Conservation (phyloP, 2,113 vertebrate species). For the Lophochroa leadbeateri region DNA sequence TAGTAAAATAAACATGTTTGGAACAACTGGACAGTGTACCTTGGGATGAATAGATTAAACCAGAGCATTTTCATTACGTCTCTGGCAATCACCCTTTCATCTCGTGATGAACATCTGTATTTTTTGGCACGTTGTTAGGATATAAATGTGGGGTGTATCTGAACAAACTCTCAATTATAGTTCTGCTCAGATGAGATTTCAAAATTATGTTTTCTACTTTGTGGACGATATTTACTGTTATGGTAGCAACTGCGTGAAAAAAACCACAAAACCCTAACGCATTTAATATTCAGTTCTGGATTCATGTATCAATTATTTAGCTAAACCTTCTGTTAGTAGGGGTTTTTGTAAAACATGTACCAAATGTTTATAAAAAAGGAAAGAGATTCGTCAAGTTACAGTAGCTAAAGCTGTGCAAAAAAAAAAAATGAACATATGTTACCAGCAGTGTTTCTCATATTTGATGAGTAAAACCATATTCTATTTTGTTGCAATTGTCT, state of each 20-base stretch:
- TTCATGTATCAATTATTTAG: slow-evolving; percentile 52
- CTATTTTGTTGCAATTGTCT: slow-evolving; percentile 34
- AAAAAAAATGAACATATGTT: slow-evolving; percentile 46
- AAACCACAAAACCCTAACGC: not conserved
- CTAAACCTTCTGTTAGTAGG: slow-evolving; percentile 45
- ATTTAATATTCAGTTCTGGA: slow-evolving; percentile 50
- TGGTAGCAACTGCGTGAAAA: not conserved
- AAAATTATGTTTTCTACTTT: slow-evolving; percentile 29
- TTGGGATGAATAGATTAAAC: slow-evolving; percentile 32
- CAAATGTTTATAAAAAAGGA: slow-evolving; percentile 56
- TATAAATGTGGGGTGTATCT: not conserved
- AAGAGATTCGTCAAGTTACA: not conserved
- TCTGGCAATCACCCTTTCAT: slow-evolving; percentile 1
- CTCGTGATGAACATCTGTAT: slow-evolving; percentile 35
- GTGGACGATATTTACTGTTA: not conserved
- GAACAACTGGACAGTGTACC: slow-evolving; percentile 16
- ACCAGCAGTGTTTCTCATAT: slow-evolving; percentile 13
- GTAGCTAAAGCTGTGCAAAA: slow-evolving; percentile 30
- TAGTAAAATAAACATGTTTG: not conserved
- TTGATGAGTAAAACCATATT: slow-evolving; percentile 30
- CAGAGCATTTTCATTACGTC: slow-evolving; percentile 20
- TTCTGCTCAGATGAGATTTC: slow-evolving; percentile 38
- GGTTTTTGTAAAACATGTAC: not conserved
- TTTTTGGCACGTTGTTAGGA: slow-evolving; percentile 6
- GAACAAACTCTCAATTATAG: slow-evolving; percentile 40